Evolutionary conservation across 2,888 invertebrate species (phyloP).

Genomic region (Apodemia mormo): DNA sequence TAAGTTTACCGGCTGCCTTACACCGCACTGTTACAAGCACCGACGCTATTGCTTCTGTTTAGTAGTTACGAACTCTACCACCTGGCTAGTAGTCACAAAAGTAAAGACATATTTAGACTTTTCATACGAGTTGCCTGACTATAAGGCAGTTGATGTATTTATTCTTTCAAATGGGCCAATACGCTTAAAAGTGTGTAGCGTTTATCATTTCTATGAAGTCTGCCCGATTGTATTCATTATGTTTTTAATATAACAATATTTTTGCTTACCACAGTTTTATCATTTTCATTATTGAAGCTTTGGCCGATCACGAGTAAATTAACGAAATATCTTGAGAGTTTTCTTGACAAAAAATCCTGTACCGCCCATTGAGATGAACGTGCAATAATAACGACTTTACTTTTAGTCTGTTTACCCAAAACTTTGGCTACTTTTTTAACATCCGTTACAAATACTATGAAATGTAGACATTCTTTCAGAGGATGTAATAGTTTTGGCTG

Average conservation of each 20-base stretch:
- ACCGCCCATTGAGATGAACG: constrained; percentile 89
- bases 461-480: constrained; percentile 81
- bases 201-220: no score
- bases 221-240: no score
- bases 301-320: constrained; percentile 87
- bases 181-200: no score
- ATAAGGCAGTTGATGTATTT: no score
- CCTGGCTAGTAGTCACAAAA: no score
- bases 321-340: constrained; percentile 84
- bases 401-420: constrained; percentile 83
- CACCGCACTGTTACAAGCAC: no score
- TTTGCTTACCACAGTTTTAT: constrained; percentile 65
- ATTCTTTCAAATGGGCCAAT: no score
- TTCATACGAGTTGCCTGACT: no score
- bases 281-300: constrained; percentile 79
- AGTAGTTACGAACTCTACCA: no score
- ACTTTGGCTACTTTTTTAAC: constrained; percentile 81
- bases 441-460: constrained; percentile 85
- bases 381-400: constrained; percentile 85
- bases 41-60: no score
- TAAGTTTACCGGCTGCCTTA: no score
- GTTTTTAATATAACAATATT: background rate
- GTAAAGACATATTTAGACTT: no score
- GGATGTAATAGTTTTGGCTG: constrained; percentile 68
- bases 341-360: constrained; percentile 84